phyloP scores from a whole-genome alignment of 1,140 invertebrate species.

The Hyles euphorbiae region DNA sequence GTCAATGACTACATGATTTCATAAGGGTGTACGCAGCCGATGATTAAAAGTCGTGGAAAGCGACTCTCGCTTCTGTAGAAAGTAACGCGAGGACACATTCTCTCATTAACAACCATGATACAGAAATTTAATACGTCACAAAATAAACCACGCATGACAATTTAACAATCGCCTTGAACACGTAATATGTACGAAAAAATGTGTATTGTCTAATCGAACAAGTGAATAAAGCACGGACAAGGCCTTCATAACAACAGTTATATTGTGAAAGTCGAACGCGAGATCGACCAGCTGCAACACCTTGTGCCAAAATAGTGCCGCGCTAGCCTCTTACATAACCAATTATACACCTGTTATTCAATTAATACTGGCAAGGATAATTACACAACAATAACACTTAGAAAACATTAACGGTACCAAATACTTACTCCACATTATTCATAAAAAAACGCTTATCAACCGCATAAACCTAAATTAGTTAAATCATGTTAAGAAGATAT shows the following conservation, averaged over 20 bases:
- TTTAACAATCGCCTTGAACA: too few relatives aligned
- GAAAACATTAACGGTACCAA: too few relatives aligned
- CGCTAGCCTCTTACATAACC: slow-evolving; percentile 19
- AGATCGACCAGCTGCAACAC: slow-evolving; percentile 22
- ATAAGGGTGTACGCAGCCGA: slow-evolving; percentile 16
- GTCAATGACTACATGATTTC: slow-evolving; percentile 9
- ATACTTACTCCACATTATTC: too few relatives aligned
- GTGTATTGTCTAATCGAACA: slow-evolving; percentile 17
- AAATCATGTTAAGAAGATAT: too few relatives aligned
- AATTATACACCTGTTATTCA: slow-evolving; percentile 13
- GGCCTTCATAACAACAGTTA: slow-evolving; percentile 26
- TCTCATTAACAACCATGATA: slow-evolving; percentile 32
- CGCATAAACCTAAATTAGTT: too few relatives aligned
- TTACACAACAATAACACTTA: too few relatives aligned
- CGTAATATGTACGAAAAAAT: slow-evolving; percentile 10
- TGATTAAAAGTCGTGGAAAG: slow-evolving; percentile 35
- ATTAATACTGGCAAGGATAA: slow-evolving; percentile 2
- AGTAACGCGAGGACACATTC: slow-evolving; percentile 27
- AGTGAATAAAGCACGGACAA: slow-evolving; percentile 17
- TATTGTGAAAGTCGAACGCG: slow-evolving; percentile 28
- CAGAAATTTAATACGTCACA: slow-evolving; percentile 16
- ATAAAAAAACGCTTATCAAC: too few relatives aligned
- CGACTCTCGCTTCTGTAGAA: slow-evolving; percentile 33
- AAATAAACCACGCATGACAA: not conserved
- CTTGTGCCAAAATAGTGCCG: slow-evolving; percentile 21